These are phyloP conservation scores for Lasioglossum pauxillum DNA, from an alignment of 2,888 invertebrate genomes.

Conservation along the genomic window DNA sequence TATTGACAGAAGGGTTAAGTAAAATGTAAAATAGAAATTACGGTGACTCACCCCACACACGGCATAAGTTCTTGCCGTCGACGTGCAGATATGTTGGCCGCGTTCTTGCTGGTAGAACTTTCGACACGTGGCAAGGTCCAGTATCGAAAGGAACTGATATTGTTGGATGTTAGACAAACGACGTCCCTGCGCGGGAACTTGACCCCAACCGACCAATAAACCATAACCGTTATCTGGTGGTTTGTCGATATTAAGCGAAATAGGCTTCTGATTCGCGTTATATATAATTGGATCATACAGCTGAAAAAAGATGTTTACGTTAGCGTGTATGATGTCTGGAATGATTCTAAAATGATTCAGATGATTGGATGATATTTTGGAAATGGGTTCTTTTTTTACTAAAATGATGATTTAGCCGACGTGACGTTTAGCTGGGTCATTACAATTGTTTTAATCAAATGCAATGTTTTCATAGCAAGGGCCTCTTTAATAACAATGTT, in stretches of 20 bases:
- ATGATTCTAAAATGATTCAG: too few species aligned
- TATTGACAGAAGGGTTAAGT: too few species aligned
- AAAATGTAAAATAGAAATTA: not conserved
- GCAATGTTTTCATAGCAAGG: too few species aligned
- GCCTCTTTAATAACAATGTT: too few species aligned
- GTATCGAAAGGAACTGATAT: not conserved
- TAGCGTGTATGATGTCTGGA: not conserved
- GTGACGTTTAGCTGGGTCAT: too few species aligned
- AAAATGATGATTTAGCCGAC: too few species aligned
- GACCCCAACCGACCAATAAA: slow-evolving; percentile 37
- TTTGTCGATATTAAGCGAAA: not conserved
- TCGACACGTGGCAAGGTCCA: not conserved
- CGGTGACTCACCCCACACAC: not conserved
- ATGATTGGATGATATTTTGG: too few species aligned
- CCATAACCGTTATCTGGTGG: not conserved
- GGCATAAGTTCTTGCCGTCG: not conserved
- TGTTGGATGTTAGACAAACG: not conserved
- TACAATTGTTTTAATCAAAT: too few species aligned
- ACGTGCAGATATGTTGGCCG: not conserved
- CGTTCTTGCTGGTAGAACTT: not conserved
- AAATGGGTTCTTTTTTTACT: too few species aligned
- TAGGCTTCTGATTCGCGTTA: slow-evolving; percentile 8
- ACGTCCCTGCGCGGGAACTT: not conserved
- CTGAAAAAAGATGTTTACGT: slow-evolving; percentile 9
- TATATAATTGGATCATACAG: not conserved